Evolutionary conservation across 1,140 invertebrate species (phyloP).

Genomic region (Trichoplusia ni): DNA sequence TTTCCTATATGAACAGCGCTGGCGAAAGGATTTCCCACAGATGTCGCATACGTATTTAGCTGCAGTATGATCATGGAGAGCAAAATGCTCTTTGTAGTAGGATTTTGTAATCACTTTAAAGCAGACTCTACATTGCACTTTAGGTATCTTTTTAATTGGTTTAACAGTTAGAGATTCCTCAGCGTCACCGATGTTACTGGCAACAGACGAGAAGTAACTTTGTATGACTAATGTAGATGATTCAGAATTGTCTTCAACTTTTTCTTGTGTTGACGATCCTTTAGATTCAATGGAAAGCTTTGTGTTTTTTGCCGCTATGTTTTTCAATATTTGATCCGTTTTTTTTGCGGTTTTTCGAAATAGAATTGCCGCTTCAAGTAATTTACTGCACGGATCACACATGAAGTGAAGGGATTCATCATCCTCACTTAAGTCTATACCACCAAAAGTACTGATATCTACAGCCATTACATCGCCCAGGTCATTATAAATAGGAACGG

Average conservation of each 20-base stretch:
- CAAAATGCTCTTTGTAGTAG: conserved; percentile 6
- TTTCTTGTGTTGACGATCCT: not conserved
- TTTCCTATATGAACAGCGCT: not conserved
- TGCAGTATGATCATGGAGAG: not conserved
- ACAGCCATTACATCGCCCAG: not conserved
- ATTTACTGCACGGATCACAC: conserved; percentile 11
- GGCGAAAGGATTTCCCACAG: conserved; percentile 4
- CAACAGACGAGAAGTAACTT: not conserved
- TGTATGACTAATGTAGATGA: not conserved
- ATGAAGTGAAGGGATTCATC: conserved; percentile 26
- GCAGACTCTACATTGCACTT: conserved; percentile 2
- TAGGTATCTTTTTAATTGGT: not conserved
- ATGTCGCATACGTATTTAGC: conserved; percentile 1
- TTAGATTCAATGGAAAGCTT: not conserved
- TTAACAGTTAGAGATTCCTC: not conserved
- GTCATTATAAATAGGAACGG: conserved; percentile 16
- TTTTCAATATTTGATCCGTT: conserved; percentile 18
- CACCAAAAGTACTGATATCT: conserved; percentile 23
- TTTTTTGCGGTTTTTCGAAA: conserved; percentile 29
- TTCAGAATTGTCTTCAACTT: not conserved
- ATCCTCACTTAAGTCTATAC: conserved; percentile 20
- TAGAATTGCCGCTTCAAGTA: conserved; percentile 24
- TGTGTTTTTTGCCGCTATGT: conserved; percentile 1
- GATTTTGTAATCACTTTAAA: conserved; percentile 1
- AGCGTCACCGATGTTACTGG: not conserved